Evolutionary conservation across 2,797 vertebrate species (phyloP), one percentile per base, ranked within the genome.

Genomic region (Bradypodion pumilum): DNA sequence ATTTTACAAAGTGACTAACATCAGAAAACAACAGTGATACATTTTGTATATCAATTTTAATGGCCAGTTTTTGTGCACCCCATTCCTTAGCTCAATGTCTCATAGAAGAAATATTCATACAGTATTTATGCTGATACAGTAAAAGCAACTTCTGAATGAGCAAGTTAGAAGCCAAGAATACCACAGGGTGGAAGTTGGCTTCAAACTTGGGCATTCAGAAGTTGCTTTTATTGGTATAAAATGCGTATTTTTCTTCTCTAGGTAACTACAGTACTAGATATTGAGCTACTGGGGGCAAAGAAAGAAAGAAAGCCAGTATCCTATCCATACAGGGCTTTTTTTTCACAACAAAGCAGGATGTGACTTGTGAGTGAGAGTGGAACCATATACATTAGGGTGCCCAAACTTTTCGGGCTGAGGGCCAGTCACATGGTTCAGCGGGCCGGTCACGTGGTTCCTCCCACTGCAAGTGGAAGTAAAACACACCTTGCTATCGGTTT

Each of bases 41-140:
- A 6, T 32, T 73, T 85, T 86, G 75, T 88, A 78, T 86, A 76
- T 89, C 29, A 46, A 70, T 77, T 87, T 86, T 83, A 62, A 90
- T 78, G 81, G 73, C 21, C 60, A 83, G 79, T 13, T 72, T 87
- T 87, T 86, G 81, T 91, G 25, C 74, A 75, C 69, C 78, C 78
- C 8, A 23, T 32, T 80, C 25, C 37, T 52, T 63, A 3, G 32
- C 4, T 2, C 21, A 32, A 66, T 78, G 10, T 29, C 59, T 44
- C 60, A 37, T 76, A 46, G 62, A 70, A 60, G 35, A 75, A 85
- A n/a, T 40, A 60, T 59, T n/a, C 62, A 5, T 60, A 62, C 49
- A 62, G 49, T n/a, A 19, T 76, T 49, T 16, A 27, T 9, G 13
- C 29, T 7, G 12, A 60, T 16, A n/a, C n/a, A n/a, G n/a, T n/a